Base-by-base conservation (phyloP, 2,113 vertebrate species). In the Nibea albiflora region DNA sequence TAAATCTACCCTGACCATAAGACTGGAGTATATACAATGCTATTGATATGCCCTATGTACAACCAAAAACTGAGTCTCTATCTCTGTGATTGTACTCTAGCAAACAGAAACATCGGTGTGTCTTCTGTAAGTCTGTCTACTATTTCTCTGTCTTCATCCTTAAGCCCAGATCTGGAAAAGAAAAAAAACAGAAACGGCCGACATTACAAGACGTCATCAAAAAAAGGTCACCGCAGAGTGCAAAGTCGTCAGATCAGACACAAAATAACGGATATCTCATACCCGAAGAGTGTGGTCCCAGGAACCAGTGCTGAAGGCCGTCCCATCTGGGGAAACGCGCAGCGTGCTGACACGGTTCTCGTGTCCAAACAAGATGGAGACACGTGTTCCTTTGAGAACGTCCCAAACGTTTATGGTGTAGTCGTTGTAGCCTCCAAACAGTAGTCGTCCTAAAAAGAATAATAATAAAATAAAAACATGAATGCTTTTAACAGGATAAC, bases 331-430 rank as follows among this genome's bases (percentile, higher is more conserved):
- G 28, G 98, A 99, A 1, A 99, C 96, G 0, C 98, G 95, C 73
- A 99, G 93, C 1, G 98, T 97, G 71, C 98, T 99, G 75, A 99
- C 98, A 0, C 98, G 96, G 88, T 99, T 99, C 80, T 99, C 98
- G 0, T 99, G 98, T 19, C 98, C 98, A 63, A 99, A 99, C 76
- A 99, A 92, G 57, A 99, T 99, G 76, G 98, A 97, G 26, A 99
- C 97, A 0, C 98, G 94, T 5, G 97, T 95, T 8, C 97, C 98
- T 90, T 99, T 99, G 80, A 99, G 95, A 66, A 99, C 98, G 31
- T 99, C 98, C 98, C 98, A 99, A 62, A 99, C 97, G 0, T 99
- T 99, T 80, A 99, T 99, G 87, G 98, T 99, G 89, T 99, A 99
- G 87, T 99, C 98, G 0, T 99, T 99, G 81, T 99, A 99, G 52